Evolutionary conservation across 2,797 vertebrate species (phyloP), one percentile per base, ranked within the genome.

Genomic region (Sebastes aleutianus): DNA sequence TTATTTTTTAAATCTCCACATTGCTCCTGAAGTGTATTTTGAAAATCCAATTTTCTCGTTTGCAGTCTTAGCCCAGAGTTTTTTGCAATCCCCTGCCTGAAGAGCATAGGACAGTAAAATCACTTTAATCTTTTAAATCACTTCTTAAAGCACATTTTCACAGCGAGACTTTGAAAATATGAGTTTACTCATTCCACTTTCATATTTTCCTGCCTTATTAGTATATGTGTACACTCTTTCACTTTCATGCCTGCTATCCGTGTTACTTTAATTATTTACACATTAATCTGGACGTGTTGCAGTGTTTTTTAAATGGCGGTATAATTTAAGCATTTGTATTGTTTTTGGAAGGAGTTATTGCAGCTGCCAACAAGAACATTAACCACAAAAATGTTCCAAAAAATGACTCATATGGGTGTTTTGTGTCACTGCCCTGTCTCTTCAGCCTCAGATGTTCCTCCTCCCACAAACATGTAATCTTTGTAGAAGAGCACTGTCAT

Each of bases 1-100:
- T 69, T 56, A 63, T 56, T 56, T 6, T 22, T 54, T 54, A 50
- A 24, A 64, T 74, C 50, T 61, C 56, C 24, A 18, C 24, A 26
- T 47, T 64, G 18, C 54, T 80, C 11, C 43, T 63, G 7, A 75
- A 75, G 66, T 78, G 5, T 75, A 53, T 67, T 84, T 82, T 73
- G 12, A 67, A 63, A 67, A 69, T 79, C 12, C 53, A 59, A 16
- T 29, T 72, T 71, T 70, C 18, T 75, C 26, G 8, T 24, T 75
- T 79, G 32, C 29, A 13, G 47, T 54, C 16, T 70, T 50, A 14
- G 31, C 9, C 3, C 14, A 2, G 2, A 20, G 57, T n/a, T 14
- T 54, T 73, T 68, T 73, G 26, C 16, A 36, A 32, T 43, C 65
- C 53, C 43, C 61, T 39, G 63, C 50, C 36, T 8, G n/a, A 59